phyloP scores from a whole-genome alignment of 2,888 invertebrate species.

The Acanthosepion pharaonis region DNA sequence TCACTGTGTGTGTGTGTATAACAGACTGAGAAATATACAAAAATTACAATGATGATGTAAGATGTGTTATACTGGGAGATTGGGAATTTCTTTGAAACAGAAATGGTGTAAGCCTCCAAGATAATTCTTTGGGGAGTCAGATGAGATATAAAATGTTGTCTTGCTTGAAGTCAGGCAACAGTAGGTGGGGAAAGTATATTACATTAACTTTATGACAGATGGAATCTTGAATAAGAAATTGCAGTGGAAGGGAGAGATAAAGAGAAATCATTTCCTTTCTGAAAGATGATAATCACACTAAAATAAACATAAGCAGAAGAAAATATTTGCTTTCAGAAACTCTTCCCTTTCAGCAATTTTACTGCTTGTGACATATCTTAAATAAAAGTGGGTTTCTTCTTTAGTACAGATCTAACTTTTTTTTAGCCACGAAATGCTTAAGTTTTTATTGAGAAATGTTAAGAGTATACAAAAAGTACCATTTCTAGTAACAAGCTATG shows the following conservation, averaged over 20 bases:
- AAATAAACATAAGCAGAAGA: not conserved
- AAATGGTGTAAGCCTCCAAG: not conserved
- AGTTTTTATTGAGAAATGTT: too few species aligned
- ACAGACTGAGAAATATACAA: not conserved
- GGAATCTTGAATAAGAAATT: not conserved
- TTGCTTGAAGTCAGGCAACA: not conserved
- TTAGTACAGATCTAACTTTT: too few species aligned
- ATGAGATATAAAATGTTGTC: not conserved
- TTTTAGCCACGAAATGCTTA: too few species aligned
- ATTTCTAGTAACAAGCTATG: too few species aligned
- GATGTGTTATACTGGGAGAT: not conserved
- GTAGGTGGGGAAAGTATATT: not conserved
- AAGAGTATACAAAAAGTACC: too few species aligned
- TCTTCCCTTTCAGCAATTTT: not conserved
- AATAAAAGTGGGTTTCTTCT: not conserved
- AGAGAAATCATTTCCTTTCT: not conserved
- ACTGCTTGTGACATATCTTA: not conserved
- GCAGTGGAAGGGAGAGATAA: not conserved
- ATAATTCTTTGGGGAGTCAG: not conserved
- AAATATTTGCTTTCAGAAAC: not conserved
- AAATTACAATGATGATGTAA: conserved; percentile 16
- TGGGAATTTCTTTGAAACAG: not conserved
- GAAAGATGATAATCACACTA: not conserved
- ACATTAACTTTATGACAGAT: not conserved
- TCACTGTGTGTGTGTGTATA: too few species aligned